phyloP scores from a whole-genome alignment of 1,140 invertebrate species.

The Ostrea edulis region DNA sequence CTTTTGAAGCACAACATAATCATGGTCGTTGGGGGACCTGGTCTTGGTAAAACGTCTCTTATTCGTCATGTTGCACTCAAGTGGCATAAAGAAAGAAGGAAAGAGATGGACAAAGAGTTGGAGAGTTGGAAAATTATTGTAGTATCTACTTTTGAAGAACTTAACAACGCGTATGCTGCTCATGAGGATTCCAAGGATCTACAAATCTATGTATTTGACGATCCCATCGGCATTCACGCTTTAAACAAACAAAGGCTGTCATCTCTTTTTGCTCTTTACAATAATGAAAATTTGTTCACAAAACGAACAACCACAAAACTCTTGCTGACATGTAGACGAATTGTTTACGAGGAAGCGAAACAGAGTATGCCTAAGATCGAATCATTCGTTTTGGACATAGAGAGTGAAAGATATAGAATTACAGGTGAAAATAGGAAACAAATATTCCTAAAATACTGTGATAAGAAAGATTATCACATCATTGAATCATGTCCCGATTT shows the following conservation, averaged over 20 bases:
- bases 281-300: neutral
- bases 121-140: neutral
- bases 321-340: neutral
- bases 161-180: neutral
- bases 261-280: neutral
- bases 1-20: neutral
- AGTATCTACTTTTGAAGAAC: neutral
- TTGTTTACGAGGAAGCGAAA: neutral
- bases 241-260: neutral
- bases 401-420: neutral
- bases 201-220: neutral
- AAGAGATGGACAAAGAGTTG: neutral
- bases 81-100: neutral
- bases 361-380: neutral
- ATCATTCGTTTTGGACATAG: neutral
- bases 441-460: neutral
- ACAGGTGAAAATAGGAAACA: neutral
- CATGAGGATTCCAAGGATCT: neutral
- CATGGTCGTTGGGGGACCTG: neutral
- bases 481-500: neutral
- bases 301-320: neutral
- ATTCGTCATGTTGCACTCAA: neutral
- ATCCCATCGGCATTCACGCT: neutral
- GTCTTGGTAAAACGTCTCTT: neutral
- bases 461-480: neutral